Conservation (phyloP, 1,140 invertebrate genomes). For the Trialeurodes vaporariorum region DNA sequence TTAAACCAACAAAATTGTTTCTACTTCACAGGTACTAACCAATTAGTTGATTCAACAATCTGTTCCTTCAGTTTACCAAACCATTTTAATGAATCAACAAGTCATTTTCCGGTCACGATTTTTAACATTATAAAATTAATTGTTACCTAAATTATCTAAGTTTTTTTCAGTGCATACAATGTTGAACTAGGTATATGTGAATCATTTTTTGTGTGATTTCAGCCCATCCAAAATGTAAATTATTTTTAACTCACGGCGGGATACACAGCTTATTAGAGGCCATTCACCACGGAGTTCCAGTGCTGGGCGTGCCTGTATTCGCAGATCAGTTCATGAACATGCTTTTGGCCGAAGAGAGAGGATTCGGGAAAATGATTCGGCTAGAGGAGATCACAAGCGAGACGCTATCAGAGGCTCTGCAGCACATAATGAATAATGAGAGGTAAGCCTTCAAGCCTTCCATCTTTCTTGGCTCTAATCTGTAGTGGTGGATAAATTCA, state of each 20-base stretch:
- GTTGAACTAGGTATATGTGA: too few species aligned
- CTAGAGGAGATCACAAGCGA: neutral
- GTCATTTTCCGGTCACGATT: too few species aligned
- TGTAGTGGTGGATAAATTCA: too few species aligned
- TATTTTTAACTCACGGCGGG: slow-evolving; percentile 47
- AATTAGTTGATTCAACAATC: too few species aligned
- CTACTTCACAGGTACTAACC: too few species aligned
- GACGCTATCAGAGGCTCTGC: neutral
- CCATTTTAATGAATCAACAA: too few species aligned
- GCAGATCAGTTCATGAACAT: slow-evolving; percentile 29
- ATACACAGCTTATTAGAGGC: slow-evolving; percentile 40
- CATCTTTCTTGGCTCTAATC: neutral
- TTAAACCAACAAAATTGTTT: too few species aligned
- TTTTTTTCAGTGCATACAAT: too few species aligned
- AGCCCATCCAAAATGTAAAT: slow-evolving; percentile 35
- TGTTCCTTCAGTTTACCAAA: too few species aligned
- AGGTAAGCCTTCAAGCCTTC: slow-evolving; percentile 6
- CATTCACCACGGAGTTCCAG: slow-evolving; percentile 38
- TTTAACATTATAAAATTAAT: too few species aligned
- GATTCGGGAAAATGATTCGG: slow-evolving; percentile 5
- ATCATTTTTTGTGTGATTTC: too few species aligned
- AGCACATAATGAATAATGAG: slow-evolving; percentile 2
- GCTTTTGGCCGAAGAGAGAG: neutral
- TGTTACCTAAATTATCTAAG: too few species aligned
- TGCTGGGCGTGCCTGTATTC: slow-evolving; percentile 39